Percentiles rank a stretch among this genome's conserved stretches.
Conservation (phyloP, 2,797 vertebrate genomes). For the Karalla daura region DNA sequence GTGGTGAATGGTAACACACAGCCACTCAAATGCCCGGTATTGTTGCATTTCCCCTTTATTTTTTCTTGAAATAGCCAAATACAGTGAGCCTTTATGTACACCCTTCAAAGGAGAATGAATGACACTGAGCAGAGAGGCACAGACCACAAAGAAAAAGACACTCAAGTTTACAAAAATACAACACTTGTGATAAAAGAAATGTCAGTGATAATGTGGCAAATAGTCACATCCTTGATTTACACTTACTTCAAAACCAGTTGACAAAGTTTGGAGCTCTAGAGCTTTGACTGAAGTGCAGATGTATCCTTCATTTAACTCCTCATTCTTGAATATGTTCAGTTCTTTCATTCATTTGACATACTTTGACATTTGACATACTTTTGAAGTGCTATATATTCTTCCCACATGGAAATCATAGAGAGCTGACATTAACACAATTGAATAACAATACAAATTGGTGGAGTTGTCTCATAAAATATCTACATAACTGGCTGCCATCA, state of each 20-base stretch:
- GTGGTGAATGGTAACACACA: conserved; percentile 4
- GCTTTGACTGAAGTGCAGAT: neutral
- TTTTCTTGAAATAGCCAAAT: conserved; percentile 54
- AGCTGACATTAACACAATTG: conserved; percentile 6
- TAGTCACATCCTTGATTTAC: conserved; percentile 7
- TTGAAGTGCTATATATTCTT: neutral
- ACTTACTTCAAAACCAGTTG: neutral
- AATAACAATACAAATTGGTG: conserved; percentile 11
- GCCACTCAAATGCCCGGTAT: conserved; percentile 12
- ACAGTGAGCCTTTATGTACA: conserved; percentile 57
- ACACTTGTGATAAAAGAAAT: conserved; percentile 29
- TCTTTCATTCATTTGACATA: neutral
- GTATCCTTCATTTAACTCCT: neutral
- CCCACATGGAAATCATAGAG: conserved; percentile 1
- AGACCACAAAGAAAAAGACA: conserved; percentile 59
- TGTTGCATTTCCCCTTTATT: conserved; percentile 62
- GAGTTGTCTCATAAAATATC: conserved; percentile 20
- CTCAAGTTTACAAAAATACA: conserved; percentile 50
- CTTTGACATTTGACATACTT: neutral
- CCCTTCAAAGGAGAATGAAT: conserved; percentile 37
- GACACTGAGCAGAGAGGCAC: conserved; percentile 59
- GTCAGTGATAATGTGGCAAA: conserved; percentile 8
- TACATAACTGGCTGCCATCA: conserved; percentile 4
- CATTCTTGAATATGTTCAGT: neutral
- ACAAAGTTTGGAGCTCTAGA: conserved; percentile 1